These are phyloP conservation scores for Falco columbarius DNA, from an alignment of 2,797 vertebrate species.

Conservation along the genomic window DNA sequence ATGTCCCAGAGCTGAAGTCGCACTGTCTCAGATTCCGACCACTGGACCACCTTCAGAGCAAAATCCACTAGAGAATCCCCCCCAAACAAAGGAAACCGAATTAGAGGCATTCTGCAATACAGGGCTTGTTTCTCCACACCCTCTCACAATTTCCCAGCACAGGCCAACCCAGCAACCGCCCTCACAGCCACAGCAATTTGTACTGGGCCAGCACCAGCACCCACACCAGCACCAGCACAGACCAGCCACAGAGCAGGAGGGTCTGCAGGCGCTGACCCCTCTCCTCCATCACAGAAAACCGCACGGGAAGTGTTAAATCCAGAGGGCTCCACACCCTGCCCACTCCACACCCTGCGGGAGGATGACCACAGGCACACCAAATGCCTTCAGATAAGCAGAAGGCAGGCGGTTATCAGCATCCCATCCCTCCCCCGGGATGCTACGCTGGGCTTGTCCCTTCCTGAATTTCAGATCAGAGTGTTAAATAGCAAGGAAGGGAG, in stretches of 20 bases:
- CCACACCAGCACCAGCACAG: neutral
- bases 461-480: neutral
- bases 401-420: neutral
- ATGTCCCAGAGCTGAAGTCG: constrained; percentile 86
- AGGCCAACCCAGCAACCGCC: neutral
- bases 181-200: neutral
- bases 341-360: neutral
- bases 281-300: neutral
- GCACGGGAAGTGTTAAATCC: neutral
- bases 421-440: neutral
- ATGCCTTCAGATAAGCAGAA: neutral
- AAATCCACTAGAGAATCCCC: constrained; percentile 80
- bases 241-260: neutral
- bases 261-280: neutral
- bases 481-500: neutral
- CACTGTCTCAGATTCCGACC: constrained; percentile 82
- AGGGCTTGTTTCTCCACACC: rapidly evolving
- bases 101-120: neutral
- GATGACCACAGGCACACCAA: neutral
- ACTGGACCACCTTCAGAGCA: constrained; percentile 84
- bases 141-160: neutral
- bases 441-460: neutral
- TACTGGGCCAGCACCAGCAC: neutral
- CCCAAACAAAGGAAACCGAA: neutral
- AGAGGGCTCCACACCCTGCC: neutral